A percentile compares a stretch with the other conserved stretches of the same genome.
phyloP scores from a whole-genome alignment of 2,113 vertebrate genomes.

The Spheniscus mendiculus region DNA sequence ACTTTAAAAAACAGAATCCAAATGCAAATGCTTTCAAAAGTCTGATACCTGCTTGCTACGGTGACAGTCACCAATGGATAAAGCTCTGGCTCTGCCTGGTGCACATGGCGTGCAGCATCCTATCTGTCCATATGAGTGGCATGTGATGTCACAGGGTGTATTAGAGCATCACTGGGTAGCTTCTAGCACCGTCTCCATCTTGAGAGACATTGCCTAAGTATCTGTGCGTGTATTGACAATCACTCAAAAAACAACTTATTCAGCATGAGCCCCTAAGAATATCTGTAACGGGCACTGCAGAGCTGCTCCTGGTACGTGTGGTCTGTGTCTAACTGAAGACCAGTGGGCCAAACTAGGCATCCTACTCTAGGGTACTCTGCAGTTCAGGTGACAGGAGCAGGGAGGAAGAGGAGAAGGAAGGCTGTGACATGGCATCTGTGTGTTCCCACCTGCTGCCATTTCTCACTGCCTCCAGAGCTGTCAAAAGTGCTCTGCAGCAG shows the following conservation, averaged over 20 bases:
- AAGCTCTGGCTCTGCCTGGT: not conserved
- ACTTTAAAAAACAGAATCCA: not conserved
- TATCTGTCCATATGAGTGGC: not conserved
- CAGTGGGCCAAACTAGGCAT: not conserved
- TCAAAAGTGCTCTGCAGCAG: rapidly evolving
- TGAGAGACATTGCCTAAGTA: not conserved
- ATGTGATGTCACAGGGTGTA: too few species aligned
- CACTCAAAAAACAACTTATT: not conserved
- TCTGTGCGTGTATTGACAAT: rapidly evolving
- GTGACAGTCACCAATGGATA: not conserved
- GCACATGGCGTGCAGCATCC: rapidly evolving
- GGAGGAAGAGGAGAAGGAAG: not conserved
- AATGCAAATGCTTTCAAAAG: not conserved
- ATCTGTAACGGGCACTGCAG: rapidly evolving
- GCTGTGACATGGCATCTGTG: not conserved
- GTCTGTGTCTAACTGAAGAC: not conserved
- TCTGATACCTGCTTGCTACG: not conserved
- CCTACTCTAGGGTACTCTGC: not conserved
- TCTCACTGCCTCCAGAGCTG: not conserved
- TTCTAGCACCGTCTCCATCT: not conserved
- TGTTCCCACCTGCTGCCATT: not conserved
- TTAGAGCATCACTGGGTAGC: not conserved
- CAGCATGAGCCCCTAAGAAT: not conserved
- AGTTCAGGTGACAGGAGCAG: not conserved
- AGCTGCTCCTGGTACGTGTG: not conserved